Base-by-base conservation (phyloP, 2,113 vertebrate species). In the Paedocypris sp. region DNA sequence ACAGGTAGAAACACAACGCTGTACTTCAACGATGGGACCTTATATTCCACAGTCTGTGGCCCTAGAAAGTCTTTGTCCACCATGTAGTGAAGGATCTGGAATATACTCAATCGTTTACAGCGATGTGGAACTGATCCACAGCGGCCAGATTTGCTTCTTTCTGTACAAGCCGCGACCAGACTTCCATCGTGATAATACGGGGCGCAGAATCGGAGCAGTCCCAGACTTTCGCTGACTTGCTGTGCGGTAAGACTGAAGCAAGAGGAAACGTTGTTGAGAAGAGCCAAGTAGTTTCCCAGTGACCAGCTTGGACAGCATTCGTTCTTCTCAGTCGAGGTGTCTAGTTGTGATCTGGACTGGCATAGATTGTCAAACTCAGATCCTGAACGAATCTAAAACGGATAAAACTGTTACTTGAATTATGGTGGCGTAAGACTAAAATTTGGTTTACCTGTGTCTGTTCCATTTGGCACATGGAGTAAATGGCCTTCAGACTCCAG, bases 291-390 rank as follows among this genome's bases (percentile, higher is more conserved):
- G 82, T 97, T 98, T 73, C 94, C 94, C 70, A 98, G 80, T 46
- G 94, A 96, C 94, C 94, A 97, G 81, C 94, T 98, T 1, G 92
- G 94, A 76, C 94, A 97, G 77, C 94, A 98, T 64, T 89, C 80
- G 3, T 62, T 63, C 12, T 74, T 76, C 0, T 84, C 80, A 32
- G 75, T 62, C 19, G 79, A 75, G 9, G 69, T 70, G 5, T 71
- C 73, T 5, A 61, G 35, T 11, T 75, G 73, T 15, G 26, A 61
- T 52, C 72, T 70, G 48, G 70, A 67, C 71, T 91, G 89, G 77
- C 95, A 98, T 68, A 97, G 78, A 36, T 91, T 83, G 75, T 86
- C 85, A 60, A 98, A 98, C 26, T 73, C 82, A 42, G 85, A 59
- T 0, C 98, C 91, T 35, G 93, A 92, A 59, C 88, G 90, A 46